Evolutionary conservation across 1,140 invertebrate genomes (phyloP).

Genomic region (Listronotus bonariensis): DNA sequence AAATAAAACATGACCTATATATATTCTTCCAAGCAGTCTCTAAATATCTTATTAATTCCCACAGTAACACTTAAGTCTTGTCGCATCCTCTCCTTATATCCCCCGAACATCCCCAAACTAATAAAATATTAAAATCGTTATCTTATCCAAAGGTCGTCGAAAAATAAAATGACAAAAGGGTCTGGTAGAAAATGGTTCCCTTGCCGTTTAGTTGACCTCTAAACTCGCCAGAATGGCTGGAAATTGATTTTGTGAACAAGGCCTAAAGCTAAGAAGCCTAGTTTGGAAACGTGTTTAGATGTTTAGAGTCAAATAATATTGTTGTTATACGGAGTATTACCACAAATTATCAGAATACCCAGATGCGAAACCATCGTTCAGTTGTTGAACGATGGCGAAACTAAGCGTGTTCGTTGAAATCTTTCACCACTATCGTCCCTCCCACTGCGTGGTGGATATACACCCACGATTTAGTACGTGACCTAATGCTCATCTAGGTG

Average conservation of each 20-base stretch:
- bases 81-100: constrained; percentile 22
- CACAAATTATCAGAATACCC: too few relatives aligned
- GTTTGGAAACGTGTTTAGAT: background rate
- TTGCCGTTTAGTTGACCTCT: constrained; percentile 24
- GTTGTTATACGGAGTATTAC: too few relatives aligned
- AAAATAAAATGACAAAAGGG: constrained; percentile 36
- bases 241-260: constrained; percentile 32
- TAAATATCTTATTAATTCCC: constrained; percentile 37
- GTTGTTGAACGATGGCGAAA: too few relatives aligned
- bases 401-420: too few relatives aligned
- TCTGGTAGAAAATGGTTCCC: constrained; percentile 25
- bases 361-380: too few relatives aligned
- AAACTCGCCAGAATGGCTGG: constrained; percentile 21
- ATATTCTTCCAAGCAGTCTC: constrained; percentile 17
- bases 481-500: too few relatives aligned
- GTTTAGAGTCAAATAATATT: too few relatives aligned
- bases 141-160: constrained; percentile 30
- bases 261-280: constrained; percentile 17
- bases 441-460: too few relatives aligned
- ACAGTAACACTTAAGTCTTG: constrained; percentile 35
- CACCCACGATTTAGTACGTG: too few relatives aligned
- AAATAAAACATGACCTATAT: constrained; percentile 30
- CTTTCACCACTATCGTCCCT: too few relatives aligned
- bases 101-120: constrained; percentile 16
- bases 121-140: constrained; percentile 37